A percentile compares a stretch with the other conserved stretches of the same genome.
Conservation (phyloP, 2,797 vertebrate genomes). For the Lophotriccus pileatus region DNA sequence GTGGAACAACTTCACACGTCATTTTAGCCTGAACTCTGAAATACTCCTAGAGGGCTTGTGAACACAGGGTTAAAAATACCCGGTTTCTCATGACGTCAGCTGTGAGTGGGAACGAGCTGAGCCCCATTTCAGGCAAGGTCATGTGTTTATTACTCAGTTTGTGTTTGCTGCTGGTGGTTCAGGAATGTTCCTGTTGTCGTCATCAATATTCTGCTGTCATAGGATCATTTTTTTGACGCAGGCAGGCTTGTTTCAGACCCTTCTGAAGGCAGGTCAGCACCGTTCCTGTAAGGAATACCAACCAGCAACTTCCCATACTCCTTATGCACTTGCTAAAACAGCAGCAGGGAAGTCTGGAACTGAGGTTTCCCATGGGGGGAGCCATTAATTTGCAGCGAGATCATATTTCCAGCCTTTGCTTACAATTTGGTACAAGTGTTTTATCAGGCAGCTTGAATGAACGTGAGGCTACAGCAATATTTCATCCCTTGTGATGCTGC, state of each 20-base stretch:
- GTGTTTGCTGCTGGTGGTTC: not conserved
- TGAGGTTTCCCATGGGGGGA: not conserved
- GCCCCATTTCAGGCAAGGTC: not conserved
- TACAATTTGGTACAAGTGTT: not conserved
- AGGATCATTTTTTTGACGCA: not conserved
- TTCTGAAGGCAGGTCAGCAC: not conserved
- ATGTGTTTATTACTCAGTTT: not conserved
- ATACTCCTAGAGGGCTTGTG: not conserved
- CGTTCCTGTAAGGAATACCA: not conserved
- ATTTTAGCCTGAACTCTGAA: not conserved
- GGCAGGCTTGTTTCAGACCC: not conserved
- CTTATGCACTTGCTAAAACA: not conserved
- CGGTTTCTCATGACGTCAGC: not conserved
- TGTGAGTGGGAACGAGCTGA: not conserved
- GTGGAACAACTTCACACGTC: not conserved
- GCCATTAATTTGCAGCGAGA: not conserved
- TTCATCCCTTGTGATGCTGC: not conserved
- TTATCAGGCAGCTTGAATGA: not conserved
- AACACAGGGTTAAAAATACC: not conserved
- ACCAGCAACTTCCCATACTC: not conserved
- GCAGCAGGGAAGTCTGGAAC: not conserved
- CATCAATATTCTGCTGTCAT: constrained; percentile 21
- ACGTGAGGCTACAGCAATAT: not conserved
- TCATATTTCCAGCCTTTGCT: not conserved
- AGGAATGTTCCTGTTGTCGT: constrained; percentile 14